Evolutionary conservation across 2,797 vertebrate species (phyloP).

Genomic region (Pantherophis alleghaniensis): DNA sequence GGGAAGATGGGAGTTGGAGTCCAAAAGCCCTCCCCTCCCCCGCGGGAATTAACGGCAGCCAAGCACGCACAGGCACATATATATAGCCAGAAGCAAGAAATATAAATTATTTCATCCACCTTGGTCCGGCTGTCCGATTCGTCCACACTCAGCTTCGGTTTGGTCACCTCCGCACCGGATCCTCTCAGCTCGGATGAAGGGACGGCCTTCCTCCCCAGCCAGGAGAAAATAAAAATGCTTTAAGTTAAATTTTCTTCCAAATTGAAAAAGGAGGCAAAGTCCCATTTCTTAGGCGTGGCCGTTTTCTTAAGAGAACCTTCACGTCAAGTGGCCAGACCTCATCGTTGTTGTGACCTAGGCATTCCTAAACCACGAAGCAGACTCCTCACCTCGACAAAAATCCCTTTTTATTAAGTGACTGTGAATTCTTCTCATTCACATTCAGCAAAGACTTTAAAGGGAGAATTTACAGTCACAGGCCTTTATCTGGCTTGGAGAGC

Average conservation of each 20-base stretch:
- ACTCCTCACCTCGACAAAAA: too few species aligned
- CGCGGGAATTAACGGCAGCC: not conserved
- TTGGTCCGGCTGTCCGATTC: slow-evolving; percentile 77
- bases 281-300: not conserved
- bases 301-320: not conserved
- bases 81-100: not conserved
- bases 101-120: slow-evolving; percentile 58
- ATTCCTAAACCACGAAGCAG: too few species aligned
- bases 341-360: not conserved
- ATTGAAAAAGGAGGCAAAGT: not conserved
- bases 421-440: too few species aligned
- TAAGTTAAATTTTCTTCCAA: not conserved
- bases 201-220: slow-evolving; percentile 35
- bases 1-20: not conserved
- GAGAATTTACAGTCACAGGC: too few species aligned
- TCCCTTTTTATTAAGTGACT: too few species aligned
- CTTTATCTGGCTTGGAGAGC: too few species aligned
- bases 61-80: not conserved
- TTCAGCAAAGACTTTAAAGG: too few species aligned
- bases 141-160: slow-evolving; percentile 73
- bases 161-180: slow-evolving; percentile 65
- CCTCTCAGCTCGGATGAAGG: slow-evolving; percentile 38
- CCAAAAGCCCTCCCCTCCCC: not conserved
- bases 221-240: not conserved
- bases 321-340: not conserved